Base-by-base conservation (phyloP, 2,797 vertebrate genomes). In the Brotula barbata region DNA sequence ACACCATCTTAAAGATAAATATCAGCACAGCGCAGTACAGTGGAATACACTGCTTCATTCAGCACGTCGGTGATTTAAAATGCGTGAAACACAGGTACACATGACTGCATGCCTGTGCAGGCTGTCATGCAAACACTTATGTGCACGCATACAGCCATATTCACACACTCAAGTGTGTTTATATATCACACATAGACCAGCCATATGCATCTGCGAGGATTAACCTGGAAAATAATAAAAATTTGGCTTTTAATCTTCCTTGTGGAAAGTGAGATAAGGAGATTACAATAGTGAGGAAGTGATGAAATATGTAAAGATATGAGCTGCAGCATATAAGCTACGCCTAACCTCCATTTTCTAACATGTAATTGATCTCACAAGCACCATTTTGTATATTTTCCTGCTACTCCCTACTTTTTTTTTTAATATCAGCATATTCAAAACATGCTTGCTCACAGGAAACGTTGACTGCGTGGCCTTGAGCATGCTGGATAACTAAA, bases 311-410 rank as follows among this genome's bases (percentile, higher is more conserved):
- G 76, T 86, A 78, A 64, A 65, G 76, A 79, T 84, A 87, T 83
- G 85, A 15, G 37, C 82, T 64, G 75, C 74, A 64, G 79, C 67
- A 61, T 85, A 83, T 85, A 86, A 65, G 48, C 70, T 51, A 58
- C 58, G 85, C 70, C 71, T 83, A 87, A 88, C 89, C 89, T 87
- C 89, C 89, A 89, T 90, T 89, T 90, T 90, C 84, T 88, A 87
- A 86, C 86, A 84, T 71, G 85, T 88, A 90, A 90, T 87, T 90
- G 88, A 89, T 90, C 86, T 89, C 85, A 82, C 69, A 22, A 87
- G 86, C 89, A 86, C 89, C 89, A 90, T 90, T 90, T 90, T 90
- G 88, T 90, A 89, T 87, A 78, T 88, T 80, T 88, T 64, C 70
- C 73, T 72, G 63, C 71, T 64, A 79, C 68, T 70, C 23, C 80